phyloP scores from a whole-genome alignment of 2,888 invertebrate species.

The Drosophila colorata region DNA sequence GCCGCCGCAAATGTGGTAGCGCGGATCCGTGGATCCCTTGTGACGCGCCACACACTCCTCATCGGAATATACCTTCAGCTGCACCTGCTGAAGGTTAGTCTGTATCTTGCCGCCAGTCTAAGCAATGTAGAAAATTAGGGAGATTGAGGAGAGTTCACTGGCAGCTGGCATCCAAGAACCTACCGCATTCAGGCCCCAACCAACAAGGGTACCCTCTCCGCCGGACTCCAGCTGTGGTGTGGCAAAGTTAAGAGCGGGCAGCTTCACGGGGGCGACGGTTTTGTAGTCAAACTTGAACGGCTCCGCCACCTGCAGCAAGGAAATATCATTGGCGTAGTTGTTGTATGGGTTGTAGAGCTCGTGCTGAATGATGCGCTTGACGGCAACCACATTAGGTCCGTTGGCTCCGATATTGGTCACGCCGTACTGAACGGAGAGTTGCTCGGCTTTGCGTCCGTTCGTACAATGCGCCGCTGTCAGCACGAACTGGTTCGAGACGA shows the following conservation, averaged over 20 bases:
- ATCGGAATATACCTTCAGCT: constrained; percentile 83
- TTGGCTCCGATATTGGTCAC: constrained; percentile 55
- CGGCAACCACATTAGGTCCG: constrained; percentile 68
- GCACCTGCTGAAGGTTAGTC: constrained; percentile 82
- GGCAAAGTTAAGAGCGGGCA: constrained; percentile 70
- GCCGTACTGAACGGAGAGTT: constrained; percentile 75
- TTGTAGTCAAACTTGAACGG: constrained; percentile 72
- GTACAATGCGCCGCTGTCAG: constrained; percentile 83
- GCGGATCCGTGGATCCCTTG: constrained; percentile 61
- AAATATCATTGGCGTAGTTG: constrained; percentile 84
- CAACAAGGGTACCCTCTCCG: constrained; percentile 69
- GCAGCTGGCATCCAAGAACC: constrained; percentile 1
- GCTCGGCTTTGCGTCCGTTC: constrained; percentile 13
- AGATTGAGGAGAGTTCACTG: neutral
- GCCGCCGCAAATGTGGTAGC: constrained; percentile 85
- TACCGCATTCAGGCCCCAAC: constrained; percentile 83
- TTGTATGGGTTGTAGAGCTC: constrained; percentile 69
- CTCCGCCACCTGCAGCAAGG: constrained; percentile 81
- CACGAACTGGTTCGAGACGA: constrained; percentile 68
- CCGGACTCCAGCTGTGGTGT: constrained; percentile 68
- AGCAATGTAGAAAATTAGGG: neutral
- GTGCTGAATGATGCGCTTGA: constrained; percentile 81
- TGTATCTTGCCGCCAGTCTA: constrained; percentile 83
- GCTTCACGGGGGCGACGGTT: constrained; percentile 70
- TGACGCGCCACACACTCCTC: constrained; percentile 81